Base-by-base conservation (phyloP, 2,888 invertebrate species). In the Agrotis exclamationis region DNA sequence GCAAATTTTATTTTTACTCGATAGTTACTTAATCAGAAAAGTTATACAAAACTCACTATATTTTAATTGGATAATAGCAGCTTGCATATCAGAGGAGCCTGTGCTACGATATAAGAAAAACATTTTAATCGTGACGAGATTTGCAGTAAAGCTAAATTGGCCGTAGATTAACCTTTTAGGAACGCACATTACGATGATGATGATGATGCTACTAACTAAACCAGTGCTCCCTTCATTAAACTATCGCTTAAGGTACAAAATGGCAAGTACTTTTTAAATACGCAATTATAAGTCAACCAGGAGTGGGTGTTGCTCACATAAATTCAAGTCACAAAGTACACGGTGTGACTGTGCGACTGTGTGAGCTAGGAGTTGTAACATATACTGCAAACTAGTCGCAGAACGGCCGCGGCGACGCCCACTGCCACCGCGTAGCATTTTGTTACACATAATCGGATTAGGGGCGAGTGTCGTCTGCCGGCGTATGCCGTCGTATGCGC, bases 371-470 rank as follows among this genome's bases (percentile, higher is more conserved):
- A 82, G 71, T 78, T 85, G 87, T 87, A 89, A 88, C 85, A 76
- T 86, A 88, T 82, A 88, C 88, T 87, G 84, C 83, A 86, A 89
- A 87, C 89, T 89, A 84, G 88, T 85, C 85, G 83, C 71, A 76
- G 85, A 80, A 66, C 63, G 75, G 63, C 50, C 71, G 70, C 70
- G 73, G 60, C 74, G 63, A 81, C 89, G 88, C 82, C 85, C 87
- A 88, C 84, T 87, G 90, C 89, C 87, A 89, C 88, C 91, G 91
- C 80, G 88, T 87, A 92, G 94, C 94, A 93, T 95, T 95, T 95
- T 95, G 95, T 95, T 95, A 93, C 94, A 93, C 89, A 87, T 95
- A 95, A 95, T 94, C 94, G 89, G 94, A 95, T 95, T 95, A 95
- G 89, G 84, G 88, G 89, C 89, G 88, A 90, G 90, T 90, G 93